These are phyloP conservation scores for Parus major DNA, from an alignment of 2,113 vertebrate genomes.

Conservation along the genomic window DNA sequence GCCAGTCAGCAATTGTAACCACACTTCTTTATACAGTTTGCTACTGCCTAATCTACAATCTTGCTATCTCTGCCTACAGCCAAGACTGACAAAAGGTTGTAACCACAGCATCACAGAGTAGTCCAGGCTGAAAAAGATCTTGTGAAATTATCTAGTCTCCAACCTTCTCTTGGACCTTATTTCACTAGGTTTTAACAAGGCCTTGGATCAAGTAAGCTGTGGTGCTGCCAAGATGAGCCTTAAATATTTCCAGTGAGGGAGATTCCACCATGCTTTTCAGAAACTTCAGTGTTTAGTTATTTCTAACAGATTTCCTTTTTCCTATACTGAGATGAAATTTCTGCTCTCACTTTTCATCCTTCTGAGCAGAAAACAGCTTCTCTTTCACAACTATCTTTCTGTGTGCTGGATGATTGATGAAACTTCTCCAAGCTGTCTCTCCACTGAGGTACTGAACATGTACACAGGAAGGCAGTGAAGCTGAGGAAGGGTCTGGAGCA, in stretches of 20 bases:
- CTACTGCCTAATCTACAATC: background rate
- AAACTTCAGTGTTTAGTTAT: background rate
- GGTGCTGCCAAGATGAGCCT: background rate
- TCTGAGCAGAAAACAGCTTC: background rate
- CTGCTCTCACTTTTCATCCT: background rate
- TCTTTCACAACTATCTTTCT: background rate
- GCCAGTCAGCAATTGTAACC: background rate
- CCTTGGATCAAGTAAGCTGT: background rate
- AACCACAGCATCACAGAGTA: fast-evolving
- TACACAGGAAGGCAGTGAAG: background rate
- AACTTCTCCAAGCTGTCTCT: background rate
- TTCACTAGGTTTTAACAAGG: background rate
- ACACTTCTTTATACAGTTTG: background rate
- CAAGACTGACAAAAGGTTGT: background rate
- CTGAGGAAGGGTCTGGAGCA: background rate
- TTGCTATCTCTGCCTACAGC: background rate
- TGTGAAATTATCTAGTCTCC: background rate
- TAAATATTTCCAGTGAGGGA: background rate
- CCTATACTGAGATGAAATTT: background rate
- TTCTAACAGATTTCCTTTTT: background rate
- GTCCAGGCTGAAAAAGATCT: background rate
- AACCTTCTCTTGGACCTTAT: background rate
- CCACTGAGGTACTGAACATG: background rate
- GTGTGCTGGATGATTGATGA: background rate
- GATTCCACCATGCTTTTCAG: background rate